Evolutionary conservation across 2,888 invertebrate species (phyloP).

Genomic region (Rhodophaea formosa): DNA sequence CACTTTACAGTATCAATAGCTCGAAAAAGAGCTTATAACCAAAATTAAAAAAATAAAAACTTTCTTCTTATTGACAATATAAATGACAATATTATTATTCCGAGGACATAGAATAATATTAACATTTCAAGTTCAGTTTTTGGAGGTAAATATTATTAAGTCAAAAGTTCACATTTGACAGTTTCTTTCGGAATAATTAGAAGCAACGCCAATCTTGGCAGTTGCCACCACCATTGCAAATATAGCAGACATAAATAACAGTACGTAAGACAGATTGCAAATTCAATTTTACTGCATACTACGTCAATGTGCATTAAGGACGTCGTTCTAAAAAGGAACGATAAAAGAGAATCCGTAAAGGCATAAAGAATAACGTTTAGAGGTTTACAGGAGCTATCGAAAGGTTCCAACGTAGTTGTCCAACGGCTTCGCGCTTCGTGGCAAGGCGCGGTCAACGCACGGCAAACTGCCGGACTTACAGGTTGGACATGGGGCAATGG

Average conservation of each 20-base stretch:
- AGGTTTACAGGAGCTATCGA: slow-evolving; percentile 52
- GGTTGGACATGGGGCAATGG: slow-evolving; percentile 77
- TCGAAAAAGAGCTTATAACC: too few relatives aligned
- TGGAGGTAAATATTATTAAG: too few relatives aligned
- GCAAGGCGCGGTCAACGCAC: slow-evolving; percentile 75
- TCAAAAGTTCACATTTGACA: too few relatives aligned
- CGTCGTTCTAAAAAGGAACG: background rate
- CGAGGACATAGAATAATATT: too few relatives aligned
- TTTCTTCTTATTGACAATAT: too few relatives aligned
- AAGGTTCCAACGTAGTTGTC: slow-evolving; percentile 62
- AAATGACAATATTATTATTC: too few relatives aligned
- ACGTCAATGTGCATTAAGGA: background rate
- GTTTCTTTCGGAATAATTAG: too few relatives aligned
- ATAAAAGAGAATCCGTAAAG: background rate
- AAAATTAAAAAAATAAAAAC: too few relatives aligned
- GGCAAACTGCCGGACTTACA: slow-evolving; percentile 79
- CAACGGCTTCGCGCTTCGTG: slow-evolving; percentile 64
- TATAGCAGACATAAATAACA: background rate
- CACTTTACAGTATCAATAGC: too few relatives aligned
- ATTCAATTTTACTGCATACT: background rate
- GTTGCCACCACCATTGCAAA: too few relatives aligned
- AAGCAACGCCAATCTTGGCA: too few relatives aligned
- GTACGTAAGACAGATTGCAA: background rate
- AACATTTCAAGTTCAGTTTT: too few relatives aligned
- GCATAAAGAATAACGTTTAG: slow-evolving; percentile 32